phyloP scores from a whole-genome alignment of 2,888 invertebrate species.

The Meteorus colon region DNA sequence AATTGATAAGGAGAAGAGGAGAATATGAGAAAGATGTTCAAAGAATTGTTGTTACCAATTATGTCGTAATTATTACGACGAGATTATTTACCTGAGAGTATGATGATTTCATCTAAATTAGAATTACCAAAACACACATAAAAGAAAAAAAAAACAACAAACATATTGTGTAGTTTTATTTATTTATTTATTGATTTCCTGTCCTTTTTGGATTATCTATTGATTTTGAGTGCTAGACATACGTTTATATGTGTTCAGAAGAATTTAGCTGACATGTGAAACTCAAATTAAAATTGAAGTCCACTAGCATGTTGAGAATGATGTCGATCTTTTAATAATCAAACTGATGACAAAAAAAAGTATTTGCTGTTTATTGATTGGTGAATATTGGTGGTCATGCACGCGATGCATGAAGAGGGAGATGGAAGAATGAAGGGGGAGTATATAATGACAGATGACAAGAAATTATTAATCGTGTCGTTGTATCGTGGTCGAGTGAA shows the following conservation, averaged over 20 bases:
- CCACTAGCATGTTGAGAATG: background rate
- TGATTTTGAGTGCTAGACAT: background rate
- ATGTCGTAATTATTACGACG: conserved; percentile 23
- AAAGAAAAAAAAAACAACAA: conserved; percentile 28
- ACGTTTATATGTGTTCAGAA: background rate
- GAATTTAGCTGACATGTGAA: background rate
- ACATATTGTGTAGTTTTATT: conserved; percentile 45
- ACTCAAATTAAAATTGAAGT: background rate
- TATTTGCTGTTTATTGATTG: background rate
- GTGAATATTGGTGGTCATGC: conserved; percentile 5
- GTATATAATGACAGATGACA: too few species aligned
- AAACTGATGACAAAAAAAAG: background rate
- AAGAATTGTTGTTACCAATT: conserved; percentile 33
- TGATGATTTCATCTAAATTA: conserved; percentile 38
- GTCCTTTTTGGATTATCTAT: conserved; percentile 19
- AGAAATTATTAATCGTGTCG: conserved; percentile 16
- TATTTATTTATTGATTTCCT: conserved; percentile 39
- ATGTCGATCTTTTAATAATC: background rate
- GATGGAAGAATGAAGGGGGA: too few species aligned
- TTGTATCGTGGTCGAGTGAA: conserved; percentile 13
- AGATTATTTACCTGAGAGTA: conserved; percentile 24
- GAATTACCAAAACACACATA: conserved; percentile 39
- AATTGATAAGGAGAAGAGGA: background rate
- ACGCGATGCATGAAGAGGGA: too few species aligned
- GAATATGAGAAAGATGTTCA: background rate